Percentiles rank a stretch among this genome's conserved stretches.
Conservation (phyloP, 2,797 vertebrate genomes). For the Anniella stebbinsi region DNA sequence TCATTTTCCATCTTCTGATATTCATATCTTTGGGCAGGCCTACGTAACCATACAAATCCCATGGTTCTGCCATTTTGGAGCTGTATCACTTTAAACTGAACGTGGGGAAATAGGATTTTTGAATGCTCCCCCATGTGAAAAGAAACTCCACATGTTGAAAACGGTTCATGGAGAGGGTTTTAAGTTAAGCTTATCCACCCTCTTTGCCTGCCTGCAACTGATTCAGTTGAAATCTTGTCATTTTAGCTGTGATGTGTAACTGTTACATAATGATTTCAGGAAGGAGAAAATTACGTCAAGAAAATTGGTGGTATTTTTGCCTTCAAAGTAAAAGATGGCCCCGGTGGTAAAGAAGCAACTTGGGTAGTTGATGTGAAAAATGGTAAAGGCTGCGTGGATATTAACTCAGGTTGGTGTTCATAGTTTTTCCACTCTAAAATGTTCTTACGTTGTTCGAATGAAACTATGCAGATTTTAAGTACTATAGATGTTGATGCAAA, state of each 20-base stretch:
- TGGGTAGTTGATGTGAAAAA: slow-evolving; percentile 97
- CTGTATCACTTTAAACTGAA: background rate
- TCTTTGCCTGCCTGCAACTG: background rate
- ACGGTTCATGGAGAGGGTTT: background rate
- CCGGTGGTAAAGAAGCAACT: slow-evolving; percentile 89
- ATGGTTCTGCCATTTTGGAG: background rate
- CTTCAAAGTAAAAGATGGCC: slow-evolving; percentile 93
- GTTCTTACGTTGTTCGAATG: background rate
- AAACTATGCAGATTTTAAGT: background rate
- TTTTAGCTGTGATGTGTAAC: background rate
- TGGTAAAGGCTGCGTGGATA: slow-evolving; percentile 89
- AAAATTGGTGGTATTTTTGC: slow-evolving; percentile 93
- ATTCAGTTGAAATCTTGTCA: background rate
- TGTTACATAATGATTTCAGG: slow-evolving; percentile 79
- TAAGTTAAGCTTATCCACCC: background rate
- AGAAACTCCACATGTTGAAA: background rate
- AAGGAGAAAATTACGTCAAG: slow-evolving; percentile 91
- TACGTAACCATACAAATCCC: background rate
- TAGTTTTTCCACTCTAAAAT: background rate
- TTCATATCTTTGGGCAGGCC: background rate
- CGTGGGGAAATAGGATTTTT: background rate
- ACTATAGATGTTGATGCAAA: background rate
- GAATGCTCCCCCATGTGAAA: background rate
- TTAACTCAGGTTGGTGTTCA: slow-evolving; percentile 84
- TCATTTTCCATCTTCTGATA: background rate